A percentile compares a stretch with the other conserved stretches of the same genome.
phyloP scores from a whole-genome alignment of 2,797 vertebrate species.

The Craterocephalus amniculus region DNA sequence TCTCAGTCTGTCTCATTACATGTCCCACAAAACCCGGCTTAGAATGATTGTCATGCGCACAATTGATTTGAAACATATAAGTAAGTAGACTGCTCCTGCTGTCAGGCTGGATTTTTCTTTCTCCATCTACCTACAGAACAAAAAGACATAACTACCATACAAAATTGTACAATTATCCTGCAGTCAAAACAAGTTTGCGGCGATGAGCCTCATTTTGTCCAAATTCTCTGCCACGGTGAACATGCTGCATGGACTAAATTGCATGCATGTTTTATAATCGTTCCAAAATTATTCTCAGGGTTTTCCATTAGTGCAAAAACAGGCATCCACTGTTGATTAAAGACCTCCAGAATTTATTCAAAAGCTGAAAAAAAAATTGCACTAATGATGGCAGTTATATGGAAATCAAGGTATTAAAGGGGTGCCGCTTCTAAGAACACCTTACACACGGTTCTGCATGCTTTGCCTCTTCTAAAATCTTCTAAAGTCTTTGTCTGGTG shows the following conservation, averaged over 20 bases:
- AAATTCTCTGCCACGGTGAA: not conserved
- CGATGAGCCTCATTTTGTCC: constrained; percentile 7
- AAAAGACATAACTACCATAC: constrained; percentile 4
- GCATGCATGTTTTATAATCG: constrained; percentile 43
- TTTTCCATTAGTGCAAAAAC: constrained; percentile 45
- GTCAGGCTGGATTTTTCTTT: constrained; percentile 13
- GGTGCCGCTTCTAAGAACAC: constrained; percentile 6
- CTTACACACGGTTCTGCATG: not conserved
- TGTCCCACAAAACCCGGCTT: constrained; percentile 32
- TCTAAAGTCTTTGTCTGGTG: not conserved
- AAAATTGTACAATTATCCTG: constrained; percentile 7
- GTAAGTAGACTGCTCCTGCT: constrained; percentile 24
- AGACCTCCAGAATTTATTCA: constrained; percentile 55
- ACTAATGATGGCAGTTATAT: constrained; percentile 39
- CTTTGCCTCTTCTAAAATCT: constrained; percentile 30
- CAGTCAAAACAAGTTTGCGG: constrained; percentile 22
- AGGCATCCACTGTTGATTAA: constrained; percentile 50
- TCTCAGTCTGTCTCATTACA: constrained; percentile 53
- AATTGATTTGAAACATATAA: constrained; percentile 41
- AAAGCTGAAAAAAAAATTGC: constrained; percentile 45
- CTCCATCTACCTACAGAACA: constrained; percentile 17
- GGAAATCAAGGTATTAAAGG: constrained; percentile 43
- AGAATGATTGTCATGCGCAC: constrained; percentile 67
- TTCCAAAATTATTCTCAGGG: constrained; percentile 41
- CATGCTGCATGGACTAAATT: constrained; percentile 22